These are phyloP conservation scores for Callochromis pleurospilus DNA, from an alignment of 2,113 vertebrate genomes.

Conservation along the genomic window DNA sequence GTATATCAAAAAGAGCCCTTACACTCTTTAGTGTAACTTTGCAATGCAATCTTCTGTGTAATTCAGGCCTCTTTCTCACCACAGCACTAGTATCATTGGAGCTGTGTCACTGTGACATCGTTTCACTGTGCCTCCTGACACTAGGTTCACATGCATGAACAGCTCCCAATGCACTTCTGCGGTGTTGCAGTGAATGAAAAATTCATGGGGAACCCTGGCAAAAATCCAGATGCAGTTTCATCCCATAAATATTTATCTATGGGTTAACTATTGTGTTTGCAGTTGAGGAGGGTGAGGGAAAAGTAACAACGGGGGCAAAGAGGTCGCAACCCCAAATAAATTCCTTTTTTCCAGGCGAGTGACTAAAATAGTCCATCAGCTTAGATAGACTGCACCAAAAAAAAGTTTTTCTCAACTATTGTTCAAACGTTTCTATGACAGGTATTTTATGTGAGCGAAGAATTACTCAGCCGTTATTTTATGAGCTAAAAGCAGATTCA, in stretches of 20 bases:
- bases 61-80: not conserved
- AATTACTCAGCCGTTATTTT: not conserved
- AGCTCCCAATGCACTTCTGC: constrained; percentile 12
- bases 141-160: constrained; percentile 9
- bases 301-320: not conserved
- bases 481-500: not conserved
- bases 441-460: not conserved
- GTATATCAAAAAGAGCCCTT: not conserved
- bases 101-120: not conserved
- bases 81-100: not conserved
- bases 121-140: constrained; percentile 5
- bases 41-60: not conserved
- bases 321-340: constrained; percentile 17
- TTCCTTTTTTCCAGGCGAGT: not conserved
- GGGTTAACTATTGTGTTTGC: constrained; percentile 49
- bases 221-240: constrained; percentile 24
- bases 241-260: constrained; percentile 63
- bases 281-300: not conserved
- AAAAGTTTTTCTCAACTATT: not conserved
- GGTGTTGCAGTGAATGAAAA: constrained; percentile 49
- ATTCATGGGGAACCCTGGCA: constrained; percentile 39
- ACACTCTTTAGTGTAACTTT: not conserved
- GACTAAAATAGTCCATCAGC: not conserved
- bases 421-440: not conserved
- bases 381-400: not conserved